phyloP scores from a whole-genome alignment of 2,888 invertebrate species.

The Drosophila anomalipes region DNA sequence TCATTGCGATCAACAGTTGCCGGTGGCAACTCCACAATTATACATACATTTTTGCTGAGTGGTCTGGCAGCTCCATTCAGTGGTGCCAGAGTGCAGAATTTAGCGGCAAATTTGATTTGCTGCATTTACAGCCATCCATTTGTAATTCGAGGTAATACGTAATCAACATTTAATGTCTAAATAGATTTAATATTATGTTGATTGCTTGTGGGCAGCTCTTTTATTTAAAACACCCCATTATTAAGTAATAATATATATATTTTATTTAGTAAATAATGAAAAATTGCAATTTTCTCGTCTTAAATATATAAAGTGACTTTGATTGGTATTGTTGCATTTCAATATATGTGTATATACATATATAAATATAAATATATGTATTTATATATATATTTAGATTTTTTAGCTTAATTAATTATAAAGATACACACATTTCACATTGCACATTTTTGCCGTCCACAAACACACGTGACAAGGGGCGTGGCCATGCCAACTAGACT shows the following conservation, averaged over 20 bases:
- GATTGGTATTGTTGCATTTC: conserved; percentile 47
- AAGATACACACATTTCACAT: conserved; percentile 22
- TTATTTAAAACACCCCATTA: background rate
- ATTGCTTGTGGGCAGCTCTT: conserved; percentile 1
- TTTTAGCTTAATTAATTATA: conserved; percentile 31
- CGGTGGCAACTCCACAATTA: conserved; percentile 4
- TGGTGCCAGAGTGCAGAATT: background rate
- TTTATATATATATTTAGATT: background rate
- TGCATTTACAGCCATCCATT: background rate
- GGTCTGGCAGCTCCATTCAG: conserved; percentile 26
- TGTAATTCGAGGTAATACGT: background rate
- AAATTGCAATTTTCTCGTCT: conserved; percentile 37
- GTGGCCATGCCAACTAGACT: conserved; percentile 30
- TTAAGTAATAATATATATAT: conserved; percentile 2
- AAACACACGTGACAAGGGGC: conserved; percentile 16
- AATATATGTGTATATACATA: conserved; percentile 12
- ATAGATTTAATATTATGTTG: background rate
- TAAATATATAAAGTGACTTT: conserved; percentile 74
- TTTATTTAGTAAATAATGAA: conserved; percentile 28
- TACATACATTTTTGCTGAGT: conserved; percentile 3
- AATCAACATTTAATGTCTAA: background rate
- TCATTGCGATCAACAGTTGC: conserved; percentile 4
- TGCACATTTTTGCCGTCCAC: conserved; percentile 16
- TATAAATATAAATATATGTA: background rate
- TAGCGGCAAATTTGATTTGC: background rate